Percentiles rank a stretch among this genome's conserved stretches.
phyloP scores from a whole-genome alignment of 1,140 invertebrate species.

The Contarinia nasturtii region DNA sequence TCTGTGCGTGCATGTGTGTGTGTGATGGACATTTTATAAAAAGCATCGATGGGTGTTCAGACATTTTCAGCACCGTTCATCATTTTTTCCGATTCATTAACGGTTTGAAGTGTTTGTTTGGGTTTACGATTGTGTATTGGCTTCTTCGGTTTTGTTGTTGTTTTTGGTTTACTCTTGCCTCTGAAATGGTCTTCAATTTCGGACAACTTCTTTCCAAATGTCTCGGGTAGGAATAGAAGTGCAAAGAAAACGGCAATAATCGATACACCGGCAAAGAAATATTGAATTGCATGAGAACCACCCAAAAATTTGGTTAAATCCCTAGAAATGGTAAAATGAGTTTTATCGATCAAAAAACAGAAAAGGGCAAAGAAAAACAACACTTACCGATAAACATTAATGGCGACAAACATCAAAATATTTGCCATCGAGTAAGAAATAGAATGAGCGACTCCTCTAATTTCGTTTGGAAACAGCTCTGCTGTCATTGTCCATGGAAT shows the following conservation, averaged over 20 bases:
- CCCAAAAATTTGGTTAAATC: slow-evolving; percentile 25
- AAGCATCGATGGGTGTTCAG: too few species aligned
- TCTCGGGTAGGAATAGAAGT: slow-evolving; percentile 46
- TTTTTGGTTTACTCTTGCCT: not conserved
- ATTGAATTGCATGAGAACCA: slow-evolving; percentile 37
- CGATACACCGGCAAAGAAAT: slow-evolving; percentile 46
- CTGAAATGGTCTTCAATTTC: slow-evolving; percentile 44
- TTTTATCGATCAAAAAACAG: too few species aligned
- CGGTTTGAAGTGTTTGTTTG: slow-evolving; percentile 1
- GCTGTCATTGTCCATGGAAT: slow-evolving; percentile 42
- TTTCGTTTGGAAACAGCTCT: slow-evolving; percentile 36
- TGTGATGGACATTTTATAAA: too few species aligned
- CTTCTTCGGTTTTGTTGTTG: not conserved
- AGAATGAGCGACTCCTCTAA: slow-evolving; percentile 34
- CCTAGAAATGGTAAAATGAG: not conserved
- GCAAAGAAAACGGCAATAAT: slow-evolving; percentile 34
- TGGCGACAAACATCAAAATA: slow-evolving; percentile 30
- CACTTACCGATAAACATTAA: slow-evolving; percentile 26
- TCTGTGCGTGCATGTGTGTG: too few species aligned
- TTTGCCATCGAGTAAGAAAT: slow-evolving; percentile 30
- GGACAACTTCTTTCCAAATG: slow-evolving; percentile 42
- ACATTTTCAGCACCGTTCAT: slow-evolving; percentile 1
- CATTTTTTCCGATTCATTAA: slow-evolving; percentile 3
- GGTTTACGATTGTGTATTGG: not conserved
- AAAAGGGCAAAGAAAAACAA: not conserved